phyloP scores from a whole-genome alignment of 2,888 invertebrate genomes.

The Plutella xylostella region DNA sequence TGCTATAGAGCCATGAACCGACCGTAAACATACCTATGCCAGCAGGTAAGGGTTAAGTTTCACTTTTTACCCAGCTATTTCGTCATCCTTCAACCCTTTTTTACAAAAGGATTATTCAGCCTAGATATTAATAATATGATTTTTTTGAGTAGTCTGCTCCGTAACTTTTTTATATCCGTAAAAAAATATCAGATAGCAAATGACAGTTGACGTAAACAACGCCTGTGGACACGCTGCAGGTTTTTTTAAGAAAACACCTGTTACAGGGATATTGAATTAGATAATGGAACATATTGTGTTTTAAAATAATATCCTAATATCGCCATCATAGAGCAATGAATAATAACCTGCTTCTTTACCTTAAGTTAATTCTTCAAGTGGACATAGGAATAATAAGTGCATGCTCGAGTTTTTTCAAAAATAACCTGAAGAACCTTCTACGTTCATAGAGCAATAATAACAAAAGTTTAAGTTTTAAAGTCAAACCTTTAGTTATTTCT shows the following conservation, averaged over 20 bases:
- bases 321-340: too few relatives aligned
- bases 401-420: too few relatives aligned
- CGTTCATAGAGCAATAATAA: too few relatives aligned
- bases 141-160: constrained; percentile 31
- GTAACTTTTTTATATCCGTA: constrained; percentile 29
- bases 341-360: too few relatives aligned
- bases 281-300: constrained; percentile 27
- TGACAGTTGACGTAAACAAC: constrained; percentile 59
- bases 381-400: too few relatives aligned
- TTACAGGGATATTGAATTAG: constrained; percentile 47
- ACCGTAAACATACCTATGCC: constrained; percentile 7
- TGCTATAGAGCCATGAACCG: constrained; percentile 32
- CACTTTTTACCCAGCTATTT: constrained; percentile 37
- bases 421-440: too few relatives aligned
- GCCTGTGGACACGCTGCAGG: constrained; percentile 46
- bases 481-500: too few relatives aligned
- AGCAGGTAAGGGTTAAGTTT: constrained; percentile 38
- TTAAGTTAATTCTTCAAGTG: too few relatives aligned
- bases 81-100: constrained; percentile 32
- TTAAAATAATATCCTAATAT: constrained; percentile 19
- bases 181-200: constrained; percentile 52
- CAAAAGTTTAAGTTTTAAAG: too few relatives aligned
- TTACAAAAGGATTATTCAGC: constrained; percentile 31
- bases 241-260: constrained; percentile 52
- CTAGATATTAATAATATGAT: constrained; percentile 27